These are phyloP conservation scores for Stigmatopora argus DNA, from an alignment of 2,113 vertebrate genomes.

Conservation along the genomic window DNA sequence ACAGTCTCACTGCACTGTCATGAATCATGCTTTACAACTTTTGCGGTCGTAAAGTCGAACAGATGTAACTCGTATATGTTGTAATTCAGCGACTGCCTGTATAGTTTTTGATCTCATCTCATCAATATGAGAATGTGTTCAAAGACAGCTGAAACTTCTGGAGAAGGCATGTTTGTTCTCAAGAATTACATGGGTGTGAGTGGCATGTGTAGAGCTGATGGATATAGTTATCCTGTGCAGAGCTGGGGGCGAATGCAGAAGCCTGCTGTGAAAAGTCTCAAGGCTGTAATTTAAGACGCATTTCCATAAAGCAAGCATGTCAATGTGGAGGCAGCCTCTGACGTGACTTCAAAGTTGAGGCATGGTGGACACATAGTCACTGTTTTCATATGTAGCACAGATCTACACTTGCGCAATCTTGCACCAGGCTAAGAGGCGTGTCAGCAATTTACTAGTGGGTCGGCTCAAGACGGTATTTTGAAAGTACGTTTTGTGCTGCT, in stretches of 20 bases:
- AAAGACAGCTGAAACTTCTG: not conserved
- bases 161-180: slow-evolving; percentile 2
- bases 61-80: too few relatives aligned
- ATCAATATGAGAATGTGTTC: not conserved
- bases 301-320: slow-evolving; percentile 12
- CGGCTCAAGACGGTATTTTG: too few relatives aligned
- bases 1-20: too few relatives aligned
- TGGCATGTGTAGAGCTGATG: slow-evolving; percentile 4
- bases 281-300: slow-evolving; percentile 20
- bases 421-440: too few relatives aligned
- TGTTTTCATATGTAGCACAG: not conserved
- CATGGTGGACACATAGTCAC: not conserved
- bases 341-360: slow-evolving; percentile 4
- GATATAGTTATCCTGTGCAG: slow-evolving; percentile 1
- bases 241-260: slow-evolving; percentile 19
- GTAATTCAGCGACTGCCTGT: too few relatives aligned
- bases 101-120: too few relatives aligned
- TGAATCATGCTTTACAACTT: too few relatives aligned
- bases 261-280: slow-evolving; percentile 20
- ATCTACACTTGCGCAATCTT: too few relatives aligned
- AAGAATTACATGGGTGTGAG: slow-evolving; percentile 7
- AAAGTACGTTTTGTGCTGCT: too few relatives aligned
- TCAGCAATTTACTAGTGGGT: too few relatives aligned
- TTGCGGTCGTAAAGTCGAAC: too few relatives aligned
- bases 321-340: not conserved